Evolutionary conservation across 2,797 vertebrate genomes (phyloP).

Genomic region (Tinamus major): DNA sequence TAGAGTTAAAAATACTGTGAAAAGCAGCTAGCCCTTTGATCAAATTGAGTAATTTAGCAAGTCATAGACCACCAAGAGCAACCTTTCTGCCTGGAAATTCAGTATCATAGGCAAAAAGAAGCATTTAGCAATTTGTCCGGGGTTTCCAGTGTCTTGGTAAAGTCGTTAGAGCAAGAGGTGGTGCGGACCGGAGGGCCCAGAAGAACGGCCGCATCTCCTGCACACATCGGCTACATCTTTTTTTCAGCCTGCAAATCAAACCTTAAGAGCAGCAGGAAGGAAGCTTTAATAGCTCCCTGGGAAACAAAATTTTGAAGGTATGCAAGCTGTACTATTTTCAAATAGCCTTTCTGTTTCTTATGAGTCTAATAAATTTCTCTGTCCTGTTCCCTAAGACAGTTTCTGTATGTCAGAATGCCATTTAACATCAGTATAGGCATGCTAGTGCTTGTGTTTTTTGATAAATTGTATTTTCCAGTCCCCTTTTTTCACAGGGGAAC

Average conservation of each 20-base stretch:
- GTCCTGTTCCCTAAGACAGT: background rate
- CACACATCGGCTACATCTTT: background rate
- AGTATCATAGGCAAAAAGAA: background rate
- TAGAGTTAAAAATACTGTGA: background rate
- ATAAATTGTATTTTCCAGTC: background rate
- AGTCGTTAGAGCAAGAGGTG: background rate
- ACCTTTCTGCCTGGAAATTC: background rate
- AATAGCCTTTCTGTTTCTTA: conserved; percentile 11
- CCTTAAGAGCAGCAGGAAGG: conserved; percentile 23
- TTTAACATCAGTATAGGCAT: background rate
- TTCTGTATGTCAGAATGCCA: background rate
- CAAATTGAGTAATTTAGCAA: background rate
- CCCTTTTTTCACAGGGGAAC: background rate
- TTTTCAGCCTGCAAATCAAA: conserved; percentile 18
- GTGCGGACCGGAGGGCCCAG: background rate
- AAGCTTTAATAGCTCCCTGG: conserved; percentile 24
- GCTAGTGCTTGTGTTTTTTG: background rate
- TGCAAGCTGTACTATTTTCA: background rate
- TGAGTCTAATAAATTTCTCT: background rate
- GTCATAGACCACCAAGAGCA: background rate
- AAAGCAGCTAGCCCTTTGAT: conserved; percentile 13
- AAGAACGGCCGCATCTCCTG: background rate
- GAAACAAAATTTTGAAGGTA: conserved; percentile 49
- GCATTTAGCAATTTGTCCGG: background rate
- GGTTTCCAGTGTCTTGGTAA: background rate